Base-by-base conservation (phyloP, 2,888 invertebrate species). In the Ptychoptera albimana region DNA sequence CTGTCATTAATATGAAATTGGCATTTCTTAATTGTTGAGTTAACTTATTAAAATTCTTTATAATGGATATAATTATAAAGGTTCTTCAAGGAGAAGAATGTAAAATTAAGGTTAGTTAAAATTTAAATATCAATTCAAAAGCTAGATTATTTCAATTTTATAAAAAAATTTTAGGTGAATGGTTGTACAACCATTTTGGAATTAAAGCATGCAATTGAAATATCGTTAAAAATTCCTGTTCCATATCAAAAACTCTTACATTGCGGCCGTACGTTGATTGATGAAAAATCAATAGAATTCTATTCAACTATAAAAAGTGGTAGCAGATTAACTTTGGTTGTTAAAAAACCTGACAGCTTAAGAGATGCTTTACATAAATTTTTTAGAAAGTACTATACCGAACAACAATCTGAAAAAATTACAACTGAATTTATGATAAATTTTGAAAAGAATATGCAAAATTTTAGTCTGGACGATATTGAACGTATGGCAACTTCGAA, bases 281-380 rank as follows among this genome's bases (percentile, higher is more conserved):
- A 86, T 56, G 79, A 82, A 40, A 79, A 81, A 55, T 71, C 70
- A 8, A 63, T 86, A 39, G 69, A 73, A 37, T 75, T 75, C 38
- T 85, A 85, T 59, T 75, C 78, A 6, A 72, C 73, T 50, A 79
- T 85, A 32, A 79, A 78, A 60, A 81, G 84, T 48, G 84, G 83
- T 2, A 73, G 78, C 12, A 85, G 80, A 60, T 57, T 86, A 38
- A 79, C 79, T 57, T 64, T 85, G 47, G 69, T 83, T 23, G 73
- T 82, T 5, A 80, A 78, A 56, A 82, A 80, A 53, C 73, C 74
- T 8, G 76, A 77, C 44, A 65, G 72, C 0, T 60, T 85, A 0
- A 69, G 71, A 48, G 73, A 75, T 39, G 72, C 69, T 13, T 64
- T 77, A 31, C 60, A 68, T 2, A 73, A 73, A 55, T 70, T 74